Base-by-base conservation (phyloP, 2,797 vertebrate species). In the Protonibea diacanthus region DNA sequence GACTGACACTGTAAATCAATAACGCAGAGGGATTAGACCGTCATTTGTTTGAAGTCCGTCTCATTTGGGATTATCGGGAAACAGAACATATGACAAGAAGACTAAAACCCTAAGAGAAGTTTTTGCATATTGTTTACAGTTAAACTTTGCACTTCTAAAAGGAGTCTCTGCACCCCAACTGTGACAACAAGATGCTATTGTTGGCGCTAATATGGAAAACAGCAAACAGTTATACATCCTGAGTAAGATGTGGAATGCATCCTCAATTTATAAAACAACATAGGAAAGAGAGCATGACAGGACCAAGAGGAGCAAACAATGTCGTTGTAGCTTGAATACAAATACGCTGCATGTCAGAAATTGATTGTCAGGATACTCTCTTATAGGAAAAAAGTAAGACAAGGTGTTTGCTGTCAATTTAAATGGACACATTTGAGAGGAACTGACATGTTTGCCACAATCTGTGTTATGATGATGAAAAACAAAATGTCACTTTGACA, bases 1-100 rank as follows among this genome's bases (percentile, higher is more conserved):
- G 8, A 42, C 20, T 45, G 67, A 80, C 68, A 48, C 65, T 74
- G 71, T 51, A 56, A 78, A 80, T 87, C 86, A 86, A 88, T 83
- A 69, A 70, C 27, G 48, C 21, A 60, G 1, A 57, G 59, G 73
- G 76, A 78, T 86, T 73, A 83, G 51, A 57, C 62, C 20, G 38
- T 29, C 48, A 59, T 60, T 82, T 82, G 73, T 72, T 74, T 78
- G 64, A 86, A 66, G 70, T 68, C 38, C 15, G 18, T 51, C 29
- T 76, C 72, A 72, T 80, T 82, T 65, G 25, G 58, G 74, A 85
- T 81, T 71, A 63, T 52, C 15, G 3, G 65, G 65, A 64, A 45
- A 27, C 23, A 66, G 56, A 67, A 75, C 40, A 64, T 7, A 17
- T 57, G 63, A 51, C 56, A 62, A 38, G 17, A 48, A 61, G 7